Percentiles rank a stretch among this genome's conserved stretches.
These are phyloP conservation scores for Vulpes vulpes DNA, from an alignment of 2,113 vertebrate species.

Conservation along the genomic window DNA sequence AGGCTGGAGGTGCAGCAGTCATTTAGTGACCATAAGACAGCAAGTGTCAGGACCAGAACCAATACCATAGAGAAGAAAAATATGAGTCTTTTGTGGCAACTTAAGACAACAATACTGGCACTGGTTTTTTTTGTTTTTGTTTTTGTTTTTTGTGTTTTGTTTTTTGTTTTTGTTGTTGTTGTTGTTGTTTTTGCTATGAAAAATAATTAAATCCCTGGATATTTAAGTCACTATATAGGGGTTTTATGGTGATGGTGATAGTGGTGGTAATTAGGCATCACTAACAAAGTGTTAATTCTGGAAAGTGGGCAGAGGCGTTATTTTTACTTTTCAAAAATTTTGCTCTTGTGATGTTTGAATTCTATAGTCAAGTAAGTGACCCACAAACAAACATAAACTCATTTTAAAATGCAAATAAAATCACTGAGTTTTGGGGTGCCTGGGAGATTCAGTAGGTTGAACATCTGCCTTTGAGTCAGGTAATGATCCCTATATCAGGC, in stretches of 20 bases:
- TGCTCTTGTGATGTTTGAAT: neutral
- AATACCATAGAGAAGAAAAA: neutral
- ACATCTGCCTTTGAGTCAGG: too few relatives aligned
- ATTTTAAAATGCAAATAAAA: conserved; percentile 48
- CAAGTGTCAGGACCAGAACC: neutral
- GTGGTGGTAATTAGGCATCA: neutral
- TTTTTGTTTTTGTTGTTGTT: neutral
- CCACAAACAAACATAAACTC: neutral
- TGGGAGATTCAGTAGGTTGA: too few relatives aligned
- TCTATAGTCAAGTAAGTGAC: conserved; percentile 10
- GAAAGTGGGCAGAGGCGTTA: neutral
- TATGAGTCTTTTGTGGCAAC: neutral
- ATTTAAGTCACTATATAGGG: neutral
- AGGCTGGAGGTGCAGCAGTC: neutral
- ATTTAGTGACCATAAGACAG: neutral
- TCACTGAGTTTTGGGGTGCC: neutral
- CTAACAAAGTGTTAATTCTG: neutral
- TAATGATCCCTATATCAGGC: too few relatives aligned
- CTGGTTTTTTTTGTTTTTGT: neutral
- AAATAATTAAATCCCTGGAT: neutral
- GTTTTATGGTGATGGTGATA: neutral
- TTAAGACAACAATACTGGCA: neutral
- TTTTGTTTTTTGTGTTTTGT: too few relatives aligned
- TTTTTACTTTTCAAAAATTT: neutral
- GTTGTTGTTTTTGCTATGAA: neutral